Base-by-base conservation (phyloP, 92 coral and sea anemone species). In the Zoanthus solanderi region DNA sequence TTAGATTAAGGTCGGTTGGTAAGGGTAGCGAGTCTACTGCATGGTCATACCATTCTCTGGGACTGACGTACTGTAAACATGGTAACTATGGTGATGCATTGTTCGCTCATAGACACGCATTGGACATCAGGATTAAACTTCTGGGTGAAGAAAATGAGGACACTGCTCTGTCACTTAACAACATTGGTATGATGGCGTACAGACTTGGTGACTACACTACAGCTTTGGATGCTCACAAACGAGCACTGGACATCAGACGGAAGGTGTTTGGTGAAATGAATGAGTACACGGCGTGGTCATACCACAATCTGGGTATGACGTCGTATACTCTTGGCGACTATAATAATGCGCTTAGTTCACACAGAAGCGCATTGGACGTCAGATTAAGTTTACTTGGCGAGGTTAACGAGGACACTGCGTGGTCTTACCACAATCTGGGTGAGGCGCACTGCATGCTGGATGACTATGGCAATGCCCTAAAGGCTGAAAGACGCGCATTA, bases 1-100 rank as follows among this genome's bases (percentile, higher is more conserved):
- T 89, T 15, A 75, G 88, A 28, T 5, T 89, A 28, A 56, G 83
- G 47, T 15, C 61, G 16, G 34, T 60, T 4, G 91, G 91, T 18
- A 65, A 83, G 31, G 6, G 42, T 8, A 78, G 75, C 31, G n/a
- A 17, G 58, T 53, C 73, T 16, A 83, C 91, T 14, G 91, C 88
- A 29, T 30, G 31, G 32, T 73, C 83, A 56, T 83, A 89, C 34
- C 31, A 74, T 18, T 58, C 74, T 4, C 72, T 83, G 28, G 91
- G 91, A 28, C 0, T 15, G 13, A n/a, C 56, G 37, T 15, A 74
- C 4, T 17, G 6, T 44, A 17, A n/a, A 12, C 29, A 28, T 58
- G 68, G 83, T 30, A 48, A 78, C 65, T 54, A 50, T 68, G 13
- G n/a, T 0, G 72, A 34, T 15, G 78, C 67, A 15, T 23, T 72